A percentile compares a stretch with the other conserved stretches of the same genome.
These are phyloP conservation scores for Melanotaenia parkinsoni DNA, from an alignment of 2,797 vertebrate species.

Conservation along the genomic window DNA sequence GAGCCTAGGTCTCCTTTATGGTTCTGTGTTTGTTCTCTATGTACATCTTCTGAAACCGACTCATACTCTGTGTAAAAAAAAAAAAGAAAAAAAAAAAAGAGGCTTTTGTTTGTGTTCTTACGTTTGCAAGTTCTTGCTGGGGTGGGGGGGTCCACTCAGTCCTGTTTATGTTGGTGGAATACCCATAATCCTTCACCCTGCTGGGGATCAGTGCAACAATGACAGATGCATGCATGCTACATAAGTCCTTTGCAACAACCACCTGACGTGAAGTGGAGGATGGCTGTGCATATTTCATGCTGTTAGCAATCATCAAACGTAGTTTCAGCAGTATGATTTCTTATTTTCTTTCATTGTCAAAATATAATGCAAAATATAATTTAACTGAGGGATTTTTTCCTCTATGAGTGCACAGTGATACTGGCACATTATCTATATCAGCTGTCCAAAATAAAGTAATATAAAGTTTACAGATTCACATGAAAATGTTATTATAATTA, in stretches of 20 bases:
- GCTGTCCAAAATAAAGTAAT: background rate
- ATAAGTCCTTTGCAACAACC: background rate
- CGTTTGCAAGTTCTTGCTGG: background rate
- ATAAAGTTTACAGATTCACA: background rate
- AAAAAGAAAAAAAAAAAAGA: no score
- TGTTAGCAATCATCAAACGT: no score
- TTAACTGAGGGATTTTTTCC: no score
- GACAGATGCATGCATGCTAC: background rate
- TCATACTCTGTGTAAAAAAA: background rate
- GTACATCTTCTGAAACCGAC: background rate
- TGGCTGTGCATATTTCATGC: background rate
- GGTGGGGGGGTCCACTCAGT: background rate
- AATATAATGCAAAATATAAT: no score
- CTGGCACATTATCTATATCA: no score
- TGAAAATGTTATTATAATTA: background rate
- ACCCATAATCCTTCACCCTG: constrained; percentile 2
- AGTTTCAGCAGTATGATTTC: no score
- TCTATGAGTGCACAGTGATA: background rate
- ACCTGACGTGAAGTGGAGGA: background rate
- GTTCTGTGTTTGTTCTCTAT: background rate
- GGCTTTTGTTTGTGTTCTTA: background rate
- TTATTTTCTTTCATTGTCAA: no score
- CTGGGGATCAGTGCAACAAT: background rate
- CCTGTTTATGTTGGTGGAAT: background rate
- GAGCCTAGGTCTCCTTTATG: background rate